phyloP scores from a whole-genome alignment of 2,113 vertebrate species.

The Smithornis capensis region DNA sequence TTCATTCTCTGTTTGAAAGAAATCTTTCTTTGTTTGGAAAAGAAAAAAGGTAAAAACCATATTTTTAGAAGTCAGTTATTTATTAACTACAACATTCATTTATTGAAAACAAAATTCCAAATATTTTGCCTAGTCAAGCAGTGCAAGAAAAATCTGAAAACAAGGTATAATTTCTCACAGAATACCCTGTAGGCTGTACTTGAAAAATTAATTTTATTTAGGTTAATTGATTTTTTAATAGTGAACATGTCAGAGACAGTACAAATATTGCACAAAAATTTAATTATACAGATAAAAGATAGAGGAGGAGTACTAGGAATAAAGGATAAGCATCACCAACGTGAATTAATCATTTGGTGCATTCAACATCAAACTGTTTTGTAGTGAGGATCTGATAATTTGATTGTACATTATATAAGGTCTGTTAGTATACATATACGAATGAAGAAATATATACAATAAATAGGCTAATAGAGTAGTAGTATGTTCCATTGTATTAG shows the following conservation, averaged over 20 bases:
- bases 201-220: background rate
- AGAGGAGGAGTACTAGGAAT: background rate
- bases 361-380: background rate
- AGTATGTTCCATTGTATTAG: background rate
- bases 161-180: background rate
- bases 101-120: background rate
- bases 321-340: background rate
- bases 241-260: background rate
- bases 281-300: background rate
- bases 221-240: background rate
- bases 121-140: background rate
- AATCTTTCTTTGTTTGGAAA: background rate
- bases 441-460: background rate
- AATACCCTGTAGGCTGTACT: background rate
- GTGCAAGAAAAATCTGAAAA: background rate
- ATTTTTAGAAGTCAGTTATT: background rate
- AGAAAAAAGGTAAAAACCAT: background rate
- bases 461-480: background rate
- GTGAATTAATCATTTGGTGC: background rate
- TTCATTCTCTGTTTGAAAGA: background rate
- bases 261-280: background rate
- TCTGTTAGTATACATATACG: background rate
- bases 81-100: background rate
- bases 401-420: background rate
- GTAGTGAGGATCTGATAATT: background rate